Percentiles rank a stretch among this genome's conserved stretches.
Conservation (phyloP, 2,888 invertebrate genomes). For the Acronicta aceris region DNA sequence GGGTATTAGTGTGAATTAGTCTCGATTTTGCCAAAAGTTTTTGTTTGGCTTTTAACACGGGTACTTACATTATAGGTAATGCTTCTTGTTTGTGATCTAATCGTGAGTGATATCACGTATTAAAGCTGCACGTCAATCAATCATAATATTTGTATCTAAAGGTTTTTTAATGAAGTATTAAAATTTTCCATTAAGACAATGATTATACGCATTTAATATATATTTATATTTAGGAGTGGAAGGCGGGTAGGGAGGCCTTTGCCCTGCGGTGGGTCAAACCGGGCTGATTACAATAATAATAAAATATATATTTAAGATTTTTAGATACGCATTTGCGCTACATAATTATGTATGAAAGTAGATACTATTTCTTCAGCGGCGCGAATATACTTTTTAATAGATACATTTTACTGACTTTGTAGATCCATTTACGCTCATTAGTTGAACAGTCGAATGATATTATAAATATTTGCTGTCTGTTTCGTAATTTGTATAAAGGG, state of each 20-base stretch:
- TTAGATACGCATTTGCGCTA: no score
- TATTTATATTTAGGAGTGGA: no score
- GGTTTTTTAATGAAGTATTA: constrained; percentile 13
- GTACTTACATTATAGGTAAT: neutral
- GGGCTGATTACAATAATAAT: no score
- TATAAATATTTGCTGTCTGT: constrained; percentile 12
- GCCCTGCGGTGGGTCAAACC: no score
- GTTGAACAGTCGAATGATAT: constrained; percentile 6
- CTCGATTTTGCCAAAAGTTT: constrained; percentile 18
- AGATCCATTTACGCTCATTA: neutral
- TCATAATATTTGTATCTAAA: constrained; percentile 2
- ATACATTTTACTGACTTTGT: neutral
- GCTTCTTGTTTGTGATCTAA: constrained; percentile 17
- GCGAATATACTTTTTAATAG: no score
- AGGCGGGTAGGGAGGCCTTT: no score
- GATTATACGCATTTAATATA: neutral
- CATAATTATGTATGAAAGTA: no score
- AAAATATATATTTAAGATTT: no score
- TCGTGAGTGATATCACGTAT: constrained; percentile 4
- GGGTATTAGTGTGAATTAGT: constrained; percentile 25
- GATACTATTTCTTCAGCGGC: no score
- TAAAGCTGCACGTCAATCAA: constrained; percentile 9
- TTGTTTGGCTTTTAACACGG: constrained; percentile 4
- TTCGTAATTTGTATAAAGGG: constrained; percentile 22
- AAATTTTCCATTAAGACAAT: constrained; percentile 13